Conservation (phyloP, 2,888 invertebrate species). For the Hyppa rectilinea region DNA sequence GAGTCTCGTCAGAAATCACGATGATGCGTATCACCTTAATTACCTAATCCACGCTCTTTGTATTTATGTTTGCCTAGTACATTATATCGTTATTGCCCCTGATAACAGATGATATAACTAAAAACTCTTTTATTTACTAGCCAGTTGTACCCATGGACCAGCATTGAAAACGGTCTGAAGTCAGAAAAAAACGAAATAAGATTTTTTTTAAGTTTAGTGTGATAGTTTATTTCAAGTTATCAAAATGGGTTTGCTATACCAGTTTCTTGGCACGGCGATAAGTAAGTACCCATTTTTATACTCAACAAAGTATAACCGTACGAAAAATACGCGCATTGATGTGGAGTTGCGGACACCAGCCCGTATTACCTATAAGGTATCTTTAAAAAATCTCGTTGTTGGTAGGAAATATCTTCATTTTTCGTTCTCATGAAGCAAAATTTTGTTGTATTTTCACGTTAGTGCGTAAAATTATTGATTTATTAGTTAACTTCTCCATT, state of each 20-base stretch:
- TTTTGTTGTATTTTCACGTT: no score
- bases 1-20: conserved; percentile 32
- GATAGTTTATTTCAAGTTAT: neutral
- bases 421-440: no score
- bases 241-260: conserved; percentile 53
- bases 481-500: neutral
- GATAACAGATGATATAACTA: conserved; percentile 59
- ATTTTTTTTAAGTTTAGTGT: conserved; percentile 15
- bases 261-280: conserved; percentile 48
- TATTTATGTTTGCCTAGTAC: conserved; percentile 53
- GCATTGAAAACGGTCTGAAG: conserved; percentile 5
- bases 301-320: no score
- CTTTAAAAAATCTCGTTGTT: no score
- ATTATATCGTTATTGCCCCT: conserved; percentile 19
- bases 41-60: conserved; percentile 38
- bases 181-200: neutral
- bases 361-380: no score
- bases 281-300: conserved; percentile 42
- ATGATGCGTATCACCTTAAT: conserved; percentile 8
- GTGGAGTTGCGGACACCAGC: no score
- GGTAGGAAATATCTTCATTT: no score
- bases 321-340: no score
- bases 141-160: conserved; percentile 36
- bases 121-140: conserved; percentile 19
- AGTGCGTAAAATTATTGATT: neutral